A percentile compares a stretch with the other conserved stretches of the same genome.
Evolutionary conservation across 1,140 invertebrate genomes (phyloP).

Genomic region (Heliothis virescens): DNA sequence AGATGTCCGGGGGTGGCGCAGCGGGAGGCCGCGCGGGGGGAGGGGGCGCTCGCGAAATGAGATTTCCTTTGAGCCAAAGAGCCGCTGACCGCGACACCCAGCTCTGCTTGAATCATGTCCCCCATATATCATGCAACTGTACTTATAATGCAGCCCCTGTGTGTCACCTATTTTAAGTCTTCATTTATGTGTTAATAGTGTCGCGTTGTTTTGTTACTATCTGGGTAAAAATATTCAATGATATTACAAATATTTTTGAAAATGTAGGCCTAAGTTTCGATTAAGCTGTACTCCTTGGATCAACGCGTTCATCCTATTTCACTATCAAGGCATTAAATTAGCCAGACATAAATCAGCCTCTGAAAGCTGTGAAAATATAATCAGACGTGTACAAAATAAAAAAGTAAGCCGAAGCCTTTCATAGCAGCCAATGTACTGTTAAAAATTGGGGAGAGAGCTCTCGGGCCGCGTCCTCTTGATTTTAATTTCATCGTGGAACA

Average conservation of each 20-base stretch:
- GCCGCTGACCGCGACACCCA: conserved; percentile 72
- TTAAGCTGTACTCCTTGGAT: no score
- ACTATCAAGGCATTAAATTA: neutral
- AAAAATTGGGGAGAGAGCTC: conserved; percentile 39
- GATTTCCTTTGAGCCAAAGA: conserved; percentile 82
- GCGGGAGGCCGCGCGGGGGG: conserved; percentile 45
- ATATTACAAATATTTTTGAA: no score
- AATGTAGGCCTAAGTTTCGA: no score
- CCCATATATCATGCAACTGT: conserved; percentile 74
- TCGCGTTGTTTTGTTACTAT: no score
- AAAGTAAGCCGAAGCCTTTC: conserved; percentile 31
- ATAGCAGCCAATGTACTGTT: conserved; percentile 48
- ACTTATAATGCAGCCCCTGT: conserved; percentile 46
- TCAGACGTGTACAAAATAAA: conserved; percentile 39
- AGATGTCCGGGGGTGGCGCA: conserved; percentile 66
- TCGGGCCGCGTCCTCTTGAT: conserved; percentile 47
- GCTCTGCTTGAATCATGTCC: conserved; percentile 67
- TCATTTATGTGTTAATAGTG: neutral
- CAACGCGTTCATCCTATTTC: no score
- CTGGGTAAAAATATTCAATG: no score
- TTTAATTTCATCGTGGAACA: conserved; percentile 59
- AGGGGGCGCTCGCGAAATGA: conserved; percentile 74
- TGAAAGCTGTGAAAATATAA: conserved; percentile 4
- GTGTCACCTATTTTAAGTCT: conserved; percentile 58
- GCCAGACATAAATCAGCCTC: conserved; percentile 1